Conservation (phyloP, 1,140 invertebrate species). For the Homarus americanus region DNA sequence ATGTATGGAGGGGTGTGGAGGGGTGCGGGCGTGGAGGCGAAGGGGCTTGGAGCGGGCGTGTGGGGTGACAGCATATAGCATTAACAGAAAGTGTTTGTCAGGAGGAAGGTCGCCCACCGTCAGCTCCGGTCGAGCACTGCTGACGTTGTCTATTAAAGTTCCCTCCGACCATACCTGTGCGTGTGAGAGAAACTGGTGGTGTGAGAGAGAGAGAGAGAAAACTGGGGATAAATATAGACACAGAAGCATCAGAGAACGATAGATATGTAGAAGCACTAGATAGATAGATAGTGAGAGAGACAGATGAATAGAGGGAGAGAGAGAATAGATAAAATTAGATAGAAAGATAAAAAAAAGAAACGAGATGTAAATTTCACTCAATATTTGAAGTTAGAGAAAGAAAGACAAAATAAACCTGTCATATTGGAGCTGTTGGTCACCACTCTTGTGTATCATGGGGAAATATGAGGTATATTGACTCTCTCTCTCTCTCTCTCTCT, state of each 20-base stretch:
- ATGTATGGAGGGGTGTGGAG: neutral
- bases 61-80: conserved; percentile 56
- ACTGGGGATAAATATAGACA: neutral
- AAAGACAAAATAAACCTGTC: neutral
- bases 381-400: conserved; percentile 34
- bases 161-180: conserved; percentile 54
- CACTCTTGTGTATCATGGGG: too few relatives aligned
- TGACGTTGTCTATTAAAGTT: conserved; percentile 45
- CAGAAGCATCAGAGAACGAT: neutral
- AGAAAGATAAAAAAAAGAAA: neutral
- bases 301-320: neutral
- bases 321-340: neutral
- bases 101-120: conserved; percentile 44
- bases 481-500: too few relatives aligned
- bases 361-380: too few relatives aligned
- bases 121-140: conserved; percentile 38
- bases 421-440: too few relatives aligned
- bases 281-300: too few relatives aligned
- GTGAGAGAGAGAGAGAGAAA: conserved; percentile 26
- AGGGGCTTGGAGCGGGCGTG: conserved; percentile 65
- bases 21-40: conserved; percentile 55
- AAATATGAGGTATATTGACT: too few relatives aligned
- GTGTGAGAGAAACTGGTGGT: too few relatives aligned
- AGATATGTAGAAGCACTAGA: neutral
- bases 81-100: conserved; percentile 21